Conservation (phyloP, 2,113 vertebrate species). For the Centropus bengalensis region DNA sequence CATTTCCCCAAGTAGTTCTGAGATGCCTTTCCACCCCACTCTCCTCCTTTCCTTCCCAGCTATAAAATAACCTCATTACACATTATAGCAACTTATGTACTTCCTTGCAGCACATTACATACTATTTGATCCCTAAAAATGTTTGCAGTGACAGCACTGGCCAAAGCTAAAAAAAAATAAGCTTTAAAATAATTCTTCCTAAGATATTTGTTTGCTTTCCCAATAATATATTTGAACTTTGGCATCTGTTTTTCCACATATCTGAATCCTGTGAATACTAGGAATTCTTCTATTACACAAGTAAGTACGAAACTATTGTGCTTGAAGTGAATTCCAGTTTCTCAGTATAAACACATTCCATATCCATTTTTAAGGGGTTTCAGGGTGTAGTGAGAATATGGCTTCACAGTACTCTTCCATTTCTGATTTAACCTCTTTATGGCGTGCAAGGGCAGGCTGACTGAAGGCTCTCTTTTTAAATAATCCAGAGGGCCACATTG, state of each 20-base stretch:
- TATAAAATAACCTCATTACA: not conserved
- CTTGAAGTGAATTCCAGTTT: not conserved
- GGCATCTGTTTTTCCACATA: slow-evolving; percentile 29
- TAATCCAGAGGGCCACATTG: not conserved
- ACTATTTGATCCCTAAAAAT: not conserved
- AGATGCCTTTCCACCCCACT: not conserved
- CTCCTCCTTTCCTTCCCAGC: not conserved
- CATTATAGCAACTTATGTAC: not conserved
- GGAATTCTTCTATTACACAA: not conserved
- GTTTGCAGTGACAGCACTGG: not conserved
- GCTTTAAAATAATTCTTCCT: not conserved
- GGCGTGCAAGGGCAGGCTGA: not conserved
- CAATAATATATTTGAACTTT: not conserved
- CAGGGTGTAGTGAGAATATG: not conserved
- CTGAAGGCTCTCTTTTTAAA: not conserved
- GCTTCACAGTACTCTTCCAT: not conserved
- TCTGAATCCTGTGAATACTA: not conserved
- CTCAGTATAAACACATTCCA: not conserved
- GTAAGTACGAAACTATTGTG: not conserved
- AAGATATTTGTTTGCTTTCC: not conserved
- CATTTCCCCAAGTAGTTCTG: not conserved
- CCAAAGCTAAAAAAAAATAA: not conserved
- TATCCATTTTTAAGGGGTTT: not conserved
- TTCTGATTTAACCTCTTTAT: not conserved
- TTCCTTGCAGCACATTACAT: not conserved